These are phyloP conservation scores for Steinernema scapterisci DNA, from an alignment of 2,888 invertebrate genomes.

Conservation along the genomic window DNA sequence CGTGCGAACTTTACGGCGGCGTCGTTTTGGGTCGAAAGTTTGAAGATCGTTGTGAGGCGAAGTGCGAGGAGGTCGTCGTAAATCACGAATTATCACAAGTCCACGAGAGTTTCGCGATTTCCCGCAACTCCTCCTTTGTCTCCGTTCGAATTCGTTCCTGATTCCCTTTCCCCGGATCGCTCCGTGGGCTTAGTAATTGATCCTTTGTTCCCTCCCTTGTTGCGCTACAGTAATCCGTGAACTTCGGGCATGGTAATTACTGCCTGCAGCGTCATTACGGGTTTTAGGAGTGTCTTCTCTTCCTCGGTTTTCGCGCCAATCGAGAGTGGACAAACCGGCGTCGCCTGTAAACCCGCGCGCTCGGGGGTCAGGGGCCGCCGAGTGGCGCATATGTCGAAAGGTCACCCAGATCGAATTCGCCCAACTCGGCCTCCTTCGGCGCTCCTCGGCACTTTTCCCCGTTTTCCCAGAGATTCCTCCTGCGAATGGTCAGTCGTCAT, in stretches of 20 bases:
- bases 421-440: too few relatives aligned
- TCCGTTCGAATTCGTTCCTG: neutral
- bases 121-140: neutral
- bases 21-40: neutral
- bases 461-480: slow-evolving; percentile 9
- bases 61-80: slow-evolving; percentile 15
- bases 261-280: slow-evolving; percentile 2
- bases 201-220: neutral
- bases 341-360: neutral
- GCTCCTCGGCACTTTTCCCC: neutral
- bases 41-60: neutral
- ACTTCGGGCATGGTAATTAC: neutral
- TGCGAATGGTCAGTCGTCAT: neutral
- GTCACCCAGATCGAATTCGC: slow-evolving; percentile 23
- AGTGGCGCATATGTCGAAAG: slow-evolving; percentile 19
- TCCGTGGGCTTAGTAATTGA: neutral
- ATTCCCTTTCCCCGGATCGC: neutral
- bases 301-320: neutral
- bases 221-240: neutral
- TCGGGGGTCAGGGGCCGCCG: slow-evolving; percentile 19
- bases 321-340: slow-evolving; percentile 15
- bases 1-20: slow-evolving; percentile 31
- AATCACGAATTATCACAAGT: slow-evolving; percentile 18
- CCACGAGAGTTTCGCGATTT: neutral
- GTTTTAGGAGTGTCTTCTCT: neutral